Conservation (phyloP, 1,140 invertebrate genomes). For the Ceratina calcarata region DNA sequence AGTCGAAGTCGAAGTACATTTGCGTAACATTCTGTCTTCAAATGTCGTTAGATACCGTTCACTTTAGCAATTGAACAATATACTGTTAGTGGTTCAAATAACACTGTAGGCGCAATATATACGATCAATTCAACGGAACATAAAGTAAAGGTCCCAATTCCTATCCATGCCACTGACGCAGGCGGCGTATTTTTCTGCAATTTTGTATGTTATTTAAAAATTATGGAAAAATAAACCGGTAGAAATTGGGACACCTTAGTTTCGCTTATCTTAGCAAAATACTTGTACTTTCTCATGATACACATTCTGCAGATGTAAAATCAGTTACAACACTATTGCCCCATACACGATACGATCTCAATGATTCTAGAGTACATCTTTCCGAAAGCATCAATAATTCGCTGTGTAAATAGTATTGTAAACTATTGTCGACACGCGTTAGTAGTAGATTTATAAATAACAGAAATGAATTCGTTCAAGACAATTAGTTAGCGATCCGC, state of each 20-base stretch:
- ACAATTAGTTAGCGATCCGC: background rate
- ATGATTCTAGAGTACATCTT: background rate
- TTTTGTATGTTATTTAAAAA: no score
- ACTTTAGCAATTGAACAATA: constrained; percentile 30
- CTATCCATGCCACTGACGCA: no score
- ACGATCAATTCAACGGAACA: constrained; percentile 42
- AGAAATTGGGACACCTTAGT: background rate
- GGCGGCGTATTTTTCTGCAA: no score
- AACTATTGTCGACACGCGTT: constrained; percentile 1
- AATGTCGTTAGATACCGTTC: constrained; percentile 44
- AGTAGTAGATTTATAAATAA: background rate
- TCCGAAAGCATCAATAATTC: no score
- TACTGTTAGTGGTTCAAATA: constrained; percentile 37
- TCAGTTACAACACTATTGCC: background rate
- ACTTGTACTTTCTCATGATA: constrained; percentile 38
- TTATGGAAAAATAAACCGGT: no score
- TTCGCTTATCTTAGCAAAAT: constrained; percentile 34
- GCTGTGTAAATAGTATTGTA: constrained; percentile 1
- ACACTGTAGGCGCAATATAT: constrained; percentile 34
- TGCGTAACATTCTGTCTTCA: constrained; percentile 28
- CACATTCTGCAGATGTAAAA: constrained; percentile 21
- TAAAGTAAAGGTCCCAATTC: background rate
- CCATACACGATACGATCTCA: background rate
- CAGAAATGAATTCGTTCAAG: constrained; percentile 20
- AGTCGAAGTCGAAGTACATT: constrained; percentile 43